Evolutionary conservation across 2,797 vertebrate genomes (phyloP).

Genomic region (Anabacerthia variegaticeps): DNA sequence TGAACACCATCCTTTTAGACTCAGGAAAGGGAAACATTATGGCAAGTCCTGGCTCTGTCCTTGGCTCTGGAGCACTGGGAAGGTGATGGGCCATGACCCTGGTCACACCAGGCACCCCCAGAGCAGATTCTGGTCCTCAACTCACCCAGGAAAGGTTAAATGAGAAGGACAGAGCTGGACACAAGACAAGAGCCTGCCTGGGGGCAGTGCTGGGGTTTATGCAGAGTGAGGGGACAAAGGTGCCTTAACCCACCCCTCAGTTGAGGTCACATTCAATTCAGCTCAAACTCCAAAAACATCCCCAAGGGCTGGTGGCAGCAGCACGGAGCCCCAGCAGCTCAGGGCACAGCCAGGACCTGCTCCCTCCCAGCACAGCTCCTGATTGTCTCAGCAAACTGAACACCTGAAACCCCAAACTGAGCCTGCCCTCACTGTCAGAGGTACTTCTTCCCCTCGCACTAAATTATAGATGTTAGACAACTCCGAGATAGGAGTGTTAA

Average conservation of each 20-base stretch:
- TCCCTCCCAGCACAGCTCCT: neutral
- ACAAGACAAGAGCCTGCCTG: neutral
- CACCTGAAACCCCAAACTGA: neutral
- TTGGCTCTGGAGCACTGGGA: neutral
- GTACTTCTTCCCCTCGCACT: conserved; percentile 14
- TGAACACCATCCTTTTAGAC: neutral
- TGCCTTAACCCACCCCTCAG: neutral
- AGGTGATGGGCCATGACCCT: neutral
- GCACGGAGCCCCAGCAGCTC: rapidly evolving
- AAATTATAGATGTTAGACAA: conserved; percentile 57
- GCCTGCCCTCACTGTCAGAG: neutral
- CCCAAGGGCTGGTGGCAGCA: rapidly evolving
- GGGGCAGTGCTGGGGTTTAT: neutral
- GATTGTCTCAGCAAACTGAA: neutral
- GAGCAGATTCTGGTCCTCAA: neutral
- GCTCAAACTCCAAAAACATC: rapidly evolving
- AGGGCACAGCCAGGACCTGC: neutral
- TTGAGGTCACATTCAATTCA: rapidly evolving
- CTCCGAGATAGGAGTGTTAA: conserved; percentile 67
- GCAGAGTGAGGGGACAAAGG: neutral
- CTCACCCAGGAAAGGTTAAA: neutral
- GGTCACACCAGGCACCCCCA: neutral
- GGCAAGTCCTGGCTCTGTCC: neutral
- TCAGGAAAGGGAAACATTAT: neutral
- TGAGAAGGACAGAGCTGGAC: neutral